Conservation (phyloP, 64 coral and sea anemone species). For the Stichodactyla mertensii region DNA sequence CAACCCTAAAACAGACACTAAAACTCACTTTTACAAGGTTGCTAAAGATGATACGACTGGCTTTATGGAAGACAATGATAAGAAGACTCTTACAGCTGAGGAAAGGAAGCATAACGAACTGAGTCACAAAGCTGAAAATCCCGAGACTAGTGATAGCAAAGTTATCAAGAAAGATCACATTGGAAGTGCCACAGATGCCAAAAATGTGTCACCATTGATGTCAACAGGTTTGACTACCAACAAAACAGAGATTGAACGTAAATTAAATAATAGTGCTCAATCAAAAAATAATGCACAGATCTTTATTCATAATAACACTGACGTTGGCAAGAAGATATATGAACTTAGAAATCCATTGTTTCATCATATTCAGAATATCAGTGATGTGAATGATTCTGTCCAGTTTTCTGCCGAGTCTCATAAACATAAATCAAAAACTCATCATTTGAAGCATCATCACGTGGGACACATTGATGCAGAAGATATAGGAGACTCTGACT, state of each 20-base stretch:
- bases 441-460: slow-evolving; percentile 12
- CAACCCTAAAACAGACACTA: background rate
- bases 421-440: slow-evolving; percentile 11
- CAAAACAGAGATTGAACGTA: background rate
- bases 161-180: background rate
- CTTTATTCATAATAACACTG: background rate
- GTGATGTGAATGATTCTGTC: background rate
- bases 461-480: slow-evolving; percentile 37
- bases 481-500: slow-evolving; percentile 88
- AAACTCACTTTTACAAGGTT: background rate
- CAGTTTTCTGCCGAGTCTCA: slow-evolving; percentile 40
- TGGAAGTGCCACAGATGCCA: background rate
- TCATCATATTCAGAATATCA: background rate
- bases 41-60: background rate
- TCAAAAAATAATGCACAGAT: background rate
- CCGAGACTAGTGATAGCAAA: background rate
- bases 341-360: background rate
- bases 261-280: background rate
- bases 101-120: background rate
- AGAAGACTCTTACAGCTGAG: background rate
- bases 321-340: background rate
- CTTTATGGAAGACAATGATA: background rate
- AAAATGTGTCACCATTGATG: background rate
- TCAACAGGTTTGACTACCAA: background rate
- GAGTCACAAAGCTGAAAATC: background rate